These are phyloP conservation scores for Narcine bancroftii DNA, from an alignment of 2,113 vertebrate genomes.

Conservation along the genomic window DNA sequence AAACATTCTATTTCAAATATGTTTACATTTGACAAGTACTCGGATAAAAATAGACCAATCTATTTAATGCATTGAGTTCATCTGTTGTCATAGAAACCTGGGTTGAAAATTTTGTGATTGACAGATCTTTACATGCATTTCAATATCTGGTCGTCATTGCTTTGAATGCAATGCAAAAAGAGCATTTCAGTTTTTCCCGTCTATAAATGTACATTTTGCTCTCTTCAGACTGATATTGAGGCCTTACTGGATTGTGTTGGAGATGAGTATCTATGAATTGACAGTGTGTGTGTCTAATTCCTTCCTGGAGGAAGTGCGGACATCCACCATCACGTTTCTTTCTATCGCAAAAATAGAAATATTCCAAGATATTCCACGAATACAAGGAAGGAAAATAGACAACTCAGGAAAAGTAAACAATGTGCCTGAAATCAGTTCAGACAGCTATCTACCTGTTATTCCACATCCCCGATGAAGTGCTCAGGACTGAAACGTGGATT, in stretches of 20 bases:
- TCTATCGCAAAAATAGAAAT: not conserved
- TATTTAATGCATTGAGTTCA: constrained; percentile 12
- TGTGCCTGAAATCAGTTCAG: not conserved
- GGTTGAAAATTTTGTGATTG: constrained; percentile 24
- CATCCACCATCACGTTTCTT: too few relatives aligned
- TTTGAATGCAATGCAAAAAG: constrained; percentile 5
- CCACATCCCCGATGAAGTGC: too few relatives aligned
- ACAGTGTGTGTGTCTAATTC: not conserved
- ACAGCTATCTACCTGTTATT: too few relatives aligned
- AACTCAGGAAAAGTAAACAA: not conserved
- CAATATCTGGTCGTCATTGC: not conserved
- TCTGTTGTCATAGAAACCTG: constrained; percentile 20
- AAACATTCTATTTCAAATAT: constrained; percentile 24
- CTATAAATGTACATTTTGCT: not conserved
- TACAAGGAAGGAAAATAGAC: not conserved
- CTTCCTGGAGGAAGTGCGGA: not conserved
- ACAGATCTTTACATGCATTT: constrained; percentile 9
- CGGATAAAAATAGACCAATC: constrained; percentile 7
- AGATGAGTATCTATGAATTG: too few relatives aligned
- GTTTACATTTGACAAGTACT: not conserved
- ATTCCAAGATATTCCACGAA: not conserved
- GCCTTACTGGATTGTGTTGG: too few relatives aligned
- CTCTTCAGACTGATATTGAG: not conserved
- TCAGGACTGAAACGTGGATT: too few relatives aligned
- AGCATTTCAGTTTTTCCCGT: not conserved